Conservation (phyloP, 2,113 vertebrate genomes). For the Psilopogon haemacephalus region DNA sequence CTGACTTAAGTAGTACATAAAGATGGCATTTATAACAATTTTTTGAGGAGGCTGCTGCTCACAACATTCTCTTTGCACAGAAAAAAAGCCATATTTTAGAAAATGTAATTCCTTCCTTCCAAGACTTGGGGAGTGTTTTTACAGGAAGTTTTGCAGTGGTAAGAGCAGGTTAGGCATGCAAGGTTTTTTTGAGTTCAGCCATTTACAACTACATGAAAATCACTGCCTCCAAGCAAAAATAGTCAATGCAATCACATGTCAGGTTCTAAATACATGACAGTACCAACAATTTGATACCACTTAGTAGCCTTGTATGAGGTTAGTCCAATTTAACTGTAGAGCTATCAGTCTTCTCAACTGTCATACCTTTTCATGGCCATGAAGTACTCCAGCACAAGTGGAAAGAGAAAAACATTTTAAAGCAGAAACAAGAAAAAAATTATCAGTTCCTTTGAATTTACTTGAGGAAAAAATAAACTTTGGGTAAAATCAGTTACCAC, state of each 20-base stretch:
- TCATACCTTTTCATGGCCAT: background rate
- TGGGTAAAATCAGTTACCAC: background rate
- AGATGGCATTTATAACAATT: background rate
- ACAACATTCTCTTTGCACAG: background rate
- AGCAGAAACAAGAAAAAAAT: background rate
- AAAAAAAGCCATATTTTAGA: background rate
- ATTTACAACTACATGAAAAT: background rate
- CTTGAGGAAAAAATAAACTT: background rate
- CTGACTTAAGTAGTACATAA: background rate
- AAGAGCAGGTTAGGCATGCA: background rate
- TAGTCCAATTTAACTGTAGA: background rate
- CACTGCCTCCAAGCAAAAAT: background rate
- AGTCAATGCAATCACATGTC: accelerated
- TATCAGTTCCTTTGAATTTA: background rate
- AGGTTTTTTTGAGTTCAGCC: background rate
- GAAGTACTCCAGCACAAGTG: background rate
- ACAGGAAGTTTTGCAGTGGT: background rate
- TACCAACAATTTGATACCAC: background rate
- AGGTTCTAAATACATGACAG: background rate
- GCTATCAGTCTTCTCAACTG: background rate
- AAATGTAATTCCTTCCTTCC: background rate
- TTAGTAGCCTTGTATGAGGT: background rate
- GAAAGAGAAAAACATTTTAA: background rate
- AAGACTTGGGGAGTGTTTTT: background rate
- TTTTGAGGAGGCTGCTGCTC: background rate